Percentiles rank a stretch among this genome's conserved stretches.
Conservation (phyloP, 2,797 vertebrate species). For the Trematomus bernacchii region DNA sequence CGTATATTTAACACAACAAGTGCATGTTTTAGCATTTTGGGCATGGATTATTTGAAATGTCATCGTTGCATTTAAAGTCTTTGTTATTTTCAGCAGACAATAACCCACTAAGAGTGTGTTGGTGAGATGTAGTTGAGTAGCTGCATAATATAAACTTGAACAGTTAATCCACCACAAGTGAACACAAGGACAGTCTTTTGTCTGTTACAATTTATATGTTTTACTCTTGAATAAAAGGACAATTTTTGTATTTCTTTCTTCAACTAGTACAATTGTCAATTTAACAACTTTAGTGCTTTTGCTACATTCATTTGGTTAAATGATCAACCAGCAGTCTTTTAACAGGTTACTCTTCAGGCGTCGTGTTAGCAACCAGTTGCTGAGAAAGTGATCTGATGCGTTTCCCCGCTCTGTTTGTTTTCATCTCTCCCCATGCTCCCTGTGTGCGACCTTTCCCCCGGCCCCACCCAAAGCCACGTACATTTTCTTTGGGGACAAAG, state of each 20-base stretch:
- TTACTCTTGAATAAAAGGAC: too few relatives aligned
- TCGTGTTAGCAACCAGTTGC: constrained; percentile 13
- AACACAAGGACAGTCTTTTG: too few relatives aligned
- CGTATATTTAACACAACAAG: too few relatives aligned
- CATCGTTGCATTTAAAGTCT: constrained; percentile 4
- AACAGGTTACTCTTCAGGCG: not conserved
- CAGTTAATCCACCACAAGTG: not conserved
- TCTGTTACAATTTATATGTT: not conserved
- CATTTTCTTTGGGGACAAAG: constrained; percentile 85
- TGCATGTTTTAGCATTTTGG: too few relatives aligned
- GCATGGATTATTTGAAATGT: too few relatives aligned
- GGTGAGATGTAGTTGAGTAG: not conserved
- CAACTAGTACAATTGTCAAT: too few relatives aligned
- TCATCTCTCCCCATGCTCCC: constrained; percentile 64
- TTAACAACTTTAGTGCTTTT: too few relatives aligned
- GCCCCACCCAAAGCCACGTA: constrained; percentile 78
- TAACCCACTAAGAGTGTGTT: not conserved
- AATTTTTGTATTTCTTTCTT: too few relatives aligned
- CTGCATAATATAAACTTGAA: not conserved
- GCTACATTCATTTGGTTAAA: too few relatives aligned
- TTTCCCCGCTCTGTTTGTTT: constrained; percentile 73
- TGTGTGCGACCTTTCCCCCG: constrained; percentile 64
- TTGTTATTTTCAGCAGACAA: not conserved
- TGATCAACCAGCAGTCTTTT: not conserved
- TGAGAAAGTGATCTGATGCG: constrained; percentile 53